phyloP scores from a whole-genome alignment of 2,888 invertebrate genomes.

The Eurytoma californica region DNA sequence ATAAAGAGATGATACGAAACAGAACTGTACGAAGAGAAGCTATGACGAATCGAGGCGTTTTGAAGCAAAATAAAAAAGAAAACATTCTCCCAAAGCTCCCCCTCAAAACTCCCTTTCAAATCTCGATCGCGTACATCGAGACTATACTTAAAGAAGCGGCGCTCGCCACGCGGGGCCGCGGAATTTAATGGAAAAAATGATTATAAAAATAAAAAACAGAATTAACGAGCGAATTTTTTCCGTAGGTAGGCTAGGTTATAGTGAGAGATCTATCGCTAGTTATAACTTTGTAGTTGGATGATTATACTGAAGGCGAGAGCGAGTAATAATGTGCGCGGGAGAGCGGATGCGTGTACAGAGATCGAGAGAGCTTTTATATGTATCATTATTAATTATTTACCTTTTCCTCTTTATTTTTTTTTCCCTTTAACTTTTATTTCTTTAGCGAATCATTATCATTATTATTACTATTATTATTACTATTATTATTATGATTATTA shows the following conservation, averaged over 20 bases:
- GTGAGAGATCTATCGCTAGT: slow-evolving; percentile 49
- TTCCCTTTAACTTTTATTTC: neutral
- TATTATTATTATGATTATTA: slow-evolving; percentile 14
- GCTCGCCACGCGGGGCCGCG: neutral
- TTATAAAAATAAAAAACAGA: slow-evolving; percentile 19
- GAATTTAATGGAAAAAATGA: slow-evolving; percentile 7
- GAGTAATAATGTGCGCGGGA: slow-evolving; percentile 10
- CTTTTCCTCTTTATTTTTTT: slow-evolving; percentile 15
- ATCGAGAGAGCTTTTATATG: slow-evolving; percentile 41
- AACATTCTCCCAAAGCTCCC: slow-evolving; percentile 44
- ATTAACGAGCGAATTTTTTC: slow-evolving; percentile 45
- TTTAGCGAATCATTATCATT: slow-evolving; percentile 34
- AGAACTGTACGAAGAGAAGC: slow-evolving; percentile 24
- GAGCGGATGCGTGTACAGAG: slow-evolving; percentile 39
- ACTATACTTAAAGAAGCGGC: slow-evolving; percentile 32
- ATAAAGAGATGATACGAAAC: slow-evolving; percentile 16
- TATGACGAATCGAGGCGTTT: slow-evolving; percentile 17
- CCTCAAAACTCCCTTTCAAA: slow-evolving; percentile 26
- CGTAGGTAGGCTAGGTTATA: slow-evolving; percentile 49
- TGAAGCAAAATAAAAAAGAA: slow-evolving; percentile 26
- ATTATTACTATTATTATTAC: slow-evolving; percentile 9
- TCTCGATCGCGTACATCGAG: slow-evolving; percentile 46
- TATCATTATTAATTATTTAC: slow-evolving; percentile 26
- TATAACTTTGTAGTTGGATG: slow-evolving; percentile 43
- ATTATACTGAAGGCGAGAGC: slow-evolving; percentile 14